These are phyloP conservation scores for Cassiopea xamachana DNA, from an alignment of 30 jellyfish, hydroid and myxozoan genomes.

Conservation along the genomic window DNA sequence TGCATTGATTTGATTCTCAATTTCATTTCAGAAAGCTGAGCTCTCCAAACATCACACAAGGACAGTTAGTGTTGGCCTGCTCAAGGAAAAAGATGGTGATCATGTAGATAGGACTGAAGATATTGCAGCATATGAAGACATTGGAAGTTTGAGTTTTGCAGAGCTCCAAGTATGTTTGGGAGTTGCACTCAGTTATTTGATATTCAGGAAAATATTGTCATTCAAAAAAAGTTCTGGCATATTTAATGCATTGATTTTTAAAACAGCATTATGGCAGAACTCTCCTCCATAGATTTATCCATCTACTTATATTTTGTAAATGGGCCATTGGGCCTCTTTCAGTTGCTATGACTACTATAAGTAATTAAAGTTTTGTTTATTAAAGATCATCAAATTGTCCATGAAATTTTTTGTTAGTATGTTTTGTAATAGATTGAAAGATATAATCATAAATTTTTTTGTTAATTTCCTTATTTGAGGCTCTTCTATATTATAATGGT, in stretches of 20 bases:
- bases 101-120: background rate
- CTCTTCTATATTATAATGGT: conserved; percentile 50
- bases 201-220: background rate
- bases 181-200: background rate
- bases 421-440: background rate
- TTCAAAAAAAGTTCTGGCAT: no score
- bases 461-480: background rate
- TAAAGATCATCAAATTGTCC: no score
- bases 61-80: background rate
- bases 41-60: background rate
- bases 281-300: no score
- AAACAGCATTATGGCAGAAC: no score
- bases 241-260: no score
- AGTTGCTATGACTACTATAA: no score
- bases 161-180: background rate
- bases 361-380: no score
- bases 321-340: no score
- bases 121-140: background rate
- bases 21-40: background rate
- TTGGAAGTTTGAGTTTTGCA: background rate
- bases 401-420: background rate
- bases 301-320: no score
- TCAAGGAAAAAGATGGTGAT: background rate
- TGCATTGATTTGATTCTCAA: background rate
- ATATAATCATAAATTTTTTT: no score